Conservation (phyloP, 1,140 invertebrate species). For the Pentalonia nigronervosa region DNA sequence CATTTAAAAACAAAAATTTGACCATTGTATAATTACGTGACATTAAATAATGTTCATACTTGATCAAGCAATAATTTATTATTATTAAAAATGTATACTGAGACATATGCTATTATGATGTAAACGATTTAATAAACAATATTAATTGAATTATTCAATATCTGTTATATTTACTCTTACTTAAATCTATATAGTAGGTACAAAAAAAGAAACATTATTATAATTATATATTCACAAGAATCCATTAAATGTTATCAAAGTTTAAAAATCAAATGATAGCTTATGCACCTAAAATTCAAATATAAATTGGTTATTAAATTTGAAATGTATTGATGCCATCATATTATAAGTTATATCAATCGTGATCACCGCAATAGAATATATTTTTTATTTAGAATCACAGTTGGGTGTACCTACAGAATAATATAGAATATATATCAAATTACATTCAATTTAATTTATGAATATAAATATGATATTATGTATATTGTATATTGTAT, state of each 20-base stretch:
- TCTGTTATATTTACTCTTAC: neutral
- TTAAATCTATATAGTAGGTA: neutral
- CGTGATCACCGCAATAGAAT: neutral
- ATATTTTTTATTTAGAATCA: neutral
- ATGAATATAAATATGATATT: constrained; percentile 15
- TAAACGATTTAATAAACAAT: constrained; percentile 5
- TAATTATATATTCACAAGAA: neutral
- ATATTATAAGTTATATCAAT: neutral
- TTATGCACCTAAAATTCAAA: neutral
- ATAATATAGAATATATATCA: neutral
- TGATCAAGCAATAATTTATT: neutral
- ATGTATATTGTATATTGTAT: neutral
- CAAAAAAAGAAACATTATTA: neutral
- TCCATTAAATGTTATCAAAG: neutral
- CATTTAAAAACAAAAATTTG: neutral
- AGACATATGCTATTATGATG: neutral
- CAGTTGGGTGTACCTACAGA: neutral
- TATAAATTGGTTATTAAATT: neutral
- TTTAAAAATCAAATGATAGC: constrained; percentile 28
- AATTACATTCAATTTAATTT: neutral
- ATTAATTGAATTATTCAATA: neutral
- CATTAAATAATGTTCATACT: neutral
- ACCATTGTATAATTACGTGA: neutral
- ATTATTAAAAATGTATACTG: neutral
- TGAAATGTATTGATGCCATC: neutral